Conservation (phyloP, 2,888 invertebrate genomes). For the Rhimphoctona megacephalus region DNA sequence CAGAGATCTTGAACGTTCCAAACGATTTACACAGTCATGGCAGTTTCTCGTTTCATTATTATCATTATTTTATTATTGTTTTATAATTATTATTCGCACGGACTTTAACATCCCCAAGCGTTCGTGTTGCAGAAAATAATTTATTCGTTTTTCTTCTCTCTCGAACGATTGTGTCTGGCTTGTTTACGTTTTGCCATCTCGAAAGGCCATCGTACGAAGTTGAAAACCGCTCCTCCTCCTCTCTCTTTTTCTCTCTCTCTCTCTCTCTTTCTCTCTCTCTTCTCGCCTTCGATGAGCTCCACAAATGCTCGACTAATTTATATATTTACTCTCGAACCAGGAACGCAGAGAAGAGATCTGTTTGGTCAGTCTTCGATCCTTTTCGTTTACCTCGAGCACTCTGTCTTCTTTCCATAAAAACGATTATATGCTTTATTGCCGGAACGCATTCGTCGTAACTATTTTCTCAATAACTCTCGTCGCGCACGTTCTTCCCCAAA, state of each 20-base stretch:
- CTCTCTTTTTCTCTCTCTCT: constrained; percentile 11
- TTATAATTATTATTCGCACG: constrained; percentile 9
- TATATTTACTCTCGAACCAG: constrained; percentile 9
- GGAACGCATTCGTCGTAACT: neutral
- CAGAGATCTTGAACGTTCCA: constrained; percentile 19
- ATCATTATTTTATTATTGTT: constrained; percentile 25
- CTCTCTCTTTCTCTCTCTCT: constrained; percentile 6
- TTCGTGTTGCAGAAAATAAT: neutral
- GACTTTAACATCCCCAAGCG: neutral
- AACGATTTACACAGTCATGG: constrained; percentile 16
- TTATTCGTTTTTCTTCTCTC: neutral
- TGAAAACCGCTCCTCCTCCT: constrained; percentile 21
- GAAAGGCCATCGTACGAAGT: constrained; percentile 63
- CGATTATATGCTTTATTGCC: constrained; percentile 15
- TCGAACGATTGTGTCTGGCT: constrained; percentile 19
- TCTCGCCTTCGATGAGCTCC: neutral
- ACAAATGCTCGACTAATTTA: constrained; percentile 19
- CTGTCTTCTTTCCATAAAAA: neutral
- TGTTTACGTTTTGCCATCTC: constrained; percentile 63
- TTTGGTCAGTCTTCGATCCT: constrained; percentile 32
- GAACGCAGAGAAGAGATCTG: constrained; percentile 22
- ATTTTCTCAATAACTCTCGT: neutral
- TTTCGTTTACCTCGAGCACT: constrained; percentile 30
- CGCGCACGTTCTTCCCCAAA: neutral
- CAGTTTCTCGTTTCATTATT: neutral